A percentile compares a stretch with the other conserved stretches of the same genome.
Conservation (phyloP, 1,140 invertebrate species). For the Tribolium madens region DNA sequence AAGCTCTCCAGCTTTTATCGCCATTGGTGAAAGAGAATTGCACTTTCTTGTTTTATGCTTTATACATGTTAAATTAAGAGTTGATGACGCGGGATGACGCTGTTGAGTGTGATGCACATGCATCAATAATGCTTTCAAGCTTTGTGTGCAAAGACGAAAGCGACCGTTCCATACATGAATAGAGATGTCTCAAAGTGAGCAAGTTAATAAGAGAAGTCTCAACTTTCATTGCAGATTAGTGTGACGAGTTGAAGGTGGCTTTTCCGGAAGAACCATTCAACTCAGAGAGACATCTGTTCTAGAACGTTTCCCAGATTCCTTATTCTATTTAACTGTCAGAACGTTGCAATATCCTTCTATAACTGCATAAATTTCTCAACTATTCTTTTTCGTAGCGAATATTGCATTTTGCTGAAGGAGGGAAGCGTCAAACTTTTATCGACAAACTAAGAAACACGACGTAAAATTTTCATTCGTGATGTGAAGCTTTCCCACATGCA, state of each 20-base stretch:
- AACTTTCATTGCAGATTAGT: conserved; percentile 46
- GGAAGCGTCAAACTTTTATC: conserved; percentile 15
- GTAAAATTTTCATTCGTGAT: conserved; percentile 1
- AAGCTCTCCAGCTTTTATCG: not conserved
- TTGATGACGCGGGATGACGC: too few species aligned
- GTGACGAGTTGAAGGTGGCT: conserved; percentile 39
- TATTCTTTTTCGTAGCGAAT: not conserved
- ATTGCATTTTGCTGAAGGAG: conserved; percentile 1
- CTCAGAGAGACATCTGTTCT: conserved; percentile 51
- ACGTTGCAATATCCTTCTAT: conserved; percentile 21
- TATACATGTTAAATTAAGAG: not conserved
- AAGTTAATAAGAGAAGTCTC: conserved; percentile 41
- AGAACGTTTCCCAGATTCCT: conserved; percentile 48
- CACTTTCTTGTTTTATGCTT: too few species aligned
- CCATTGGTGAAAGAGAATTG: too few species aligned
- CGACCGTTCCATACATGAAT: conserved; percentile 2
- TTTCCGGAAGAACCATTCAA: conserved; percentile 45
- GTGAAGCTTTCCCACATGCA: not conserved
- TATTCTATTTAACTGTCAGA: conserved; percentile 46
- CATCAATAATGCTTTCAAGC: conserved; percentile 12
- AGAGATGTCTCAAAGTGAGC: conserved; percentile 28
- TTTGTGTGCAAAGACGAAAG: not conserved
- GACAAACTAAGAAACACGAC: not conserved
- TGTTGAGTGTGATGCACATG: conserved; percentile 1
- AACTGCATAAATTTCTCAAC: conserved; percentile 22